Evolutionary conservation across 2,113 vertebrate genomes (phyloP).

Genomic region (Apteryx mantelli): DNA sequence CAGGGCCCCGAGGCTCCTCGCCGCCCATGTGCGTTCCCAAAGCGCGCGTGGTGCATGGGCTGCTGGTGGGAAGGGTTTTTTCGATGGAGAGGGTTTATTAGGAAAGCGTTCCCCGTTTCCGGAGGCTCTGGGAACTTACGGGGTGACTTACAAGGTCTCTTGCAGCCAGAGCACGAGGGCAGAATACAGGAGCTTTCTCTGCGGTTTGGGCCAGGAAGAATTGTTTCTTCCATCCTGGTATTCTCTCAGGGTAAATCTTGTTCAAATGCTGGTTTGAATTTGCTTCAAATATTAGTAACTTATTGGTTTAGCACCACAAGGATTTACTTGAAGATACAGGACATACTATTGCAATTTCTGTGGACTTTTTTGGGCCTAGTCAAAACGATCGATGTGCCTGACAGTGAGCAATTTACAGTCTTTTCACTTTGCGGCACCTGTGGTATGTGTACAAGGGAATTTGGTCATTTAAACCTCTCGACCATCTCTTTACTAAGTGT

Average conservation of each 20-base stretch:
- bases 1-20: fast-evolving
- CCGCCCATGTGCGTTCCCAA: background rate
- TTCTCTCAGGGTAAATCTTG: background rate
- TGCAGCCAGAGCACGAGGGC: background rate
- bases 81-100: background rate
- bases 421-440: background rate
- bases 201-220: background rate
- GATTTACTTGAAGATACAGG: background rate
- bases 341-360: background rate
- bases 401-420: fast-evolving
- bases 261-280: background rate
- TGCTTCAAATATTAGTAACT: background rate
- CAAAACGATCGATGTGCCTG: background rate
- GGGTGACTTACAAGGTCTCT: background rate
- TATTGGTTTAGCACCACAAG: background rate
- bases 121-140: background rate
- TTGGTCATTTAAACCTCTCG: background rate
- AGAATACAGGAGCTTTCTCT: background rate
- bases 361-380: background rate
- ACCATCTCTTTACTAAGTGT: background rate
- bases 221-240: background rate
- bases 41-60: background rate
- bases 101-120: background rate
- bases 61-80: background rate
- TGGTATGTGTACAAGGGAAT: background rate